phyloP scores from a whole-genome alignment of 2,113 vertebrate species.

The Pedionomus torquatus region DNA sequence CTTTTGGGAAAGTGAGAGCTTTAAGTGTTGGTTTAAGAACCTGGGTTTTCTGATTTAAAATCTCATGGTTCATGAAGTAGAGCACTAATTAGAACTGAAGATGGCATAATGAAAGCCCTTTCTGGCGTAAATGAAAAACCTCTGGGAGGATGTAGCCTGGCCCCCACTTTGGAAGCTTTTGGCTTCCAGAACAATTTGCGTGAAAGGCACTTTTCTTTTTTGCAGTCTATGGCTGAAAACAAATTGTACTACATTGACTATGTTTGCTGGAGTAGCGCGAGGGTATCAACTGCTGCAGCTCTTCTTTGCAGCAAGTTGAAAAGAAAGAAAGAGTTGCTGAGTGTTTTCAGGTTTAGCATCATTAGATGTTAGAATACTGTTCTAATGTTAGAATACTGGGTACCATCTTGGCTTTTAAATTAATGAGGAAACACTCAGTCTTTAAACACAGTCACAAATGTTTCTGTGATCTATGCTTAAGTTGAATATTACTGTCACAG shows the following conservation, averaged over 20 bases:
- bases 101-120: not conserved
- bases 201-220: conserved; percentile 22
- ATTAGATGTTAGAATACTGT: too few relatives aligned
- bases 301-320: not conserved
- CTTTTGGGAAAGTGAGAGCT: not conserved
- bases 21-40: not conserved
- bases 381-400: too few relatives aligned
- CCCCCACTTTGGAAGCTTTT: not conserved
- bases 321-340: not conserved
- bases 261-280: not conserved
- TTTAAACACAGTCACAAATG: not conserved
- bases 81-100: not conserved
- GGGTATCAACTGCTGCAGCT: not conserved
- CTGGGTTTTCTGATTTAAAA: not conserved
- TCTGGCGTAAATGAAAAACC: not conserved
- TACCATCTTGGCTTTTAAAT: not conserved
- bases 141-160: not conserved
- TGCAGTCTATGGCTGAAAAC: not conserved
- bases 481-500: not conserved
- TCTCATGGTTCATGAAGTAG: not conserved
- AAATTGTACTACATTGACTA: not conserved
- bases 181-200: not conserved
- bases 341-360: not conserved
- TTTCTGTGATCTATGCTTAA: not conserved
- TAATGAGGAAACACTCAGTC: not conserved